Evolutionary conservation across 2,113 vertebrate species (phyloP).

Genomic region (Stigmatopora nigra): DNA sequence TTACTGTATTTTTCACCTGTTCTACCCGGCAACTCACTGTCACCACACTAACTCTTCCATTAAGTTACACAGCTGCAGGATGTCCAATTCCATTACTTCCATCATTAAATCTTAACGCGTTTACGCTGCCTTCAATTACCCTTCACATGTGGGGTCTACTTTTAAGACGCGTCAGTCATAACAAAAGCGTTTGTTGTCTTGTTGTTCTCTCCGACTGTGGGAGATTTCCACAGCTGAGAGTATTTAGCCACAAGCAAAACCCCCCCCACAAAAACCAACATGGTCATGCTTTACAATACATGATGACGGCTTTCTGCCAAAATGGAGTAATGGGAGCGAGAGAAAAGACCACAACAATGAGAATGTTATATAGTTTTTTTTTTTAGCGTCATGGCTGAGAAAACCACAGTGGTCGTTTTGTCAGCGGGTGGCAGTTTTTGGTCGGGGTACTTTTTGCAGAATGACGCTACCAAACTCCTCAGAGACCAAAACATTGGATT

Average conservation of each 20-base stretch:
- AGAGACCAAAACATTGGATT: conserved; percentile 14
- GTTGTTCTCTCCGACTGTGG: neutral
- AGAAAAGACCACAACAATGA: conserved; percentile 33
- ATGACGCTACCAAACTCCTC: conserved; percentile 28
- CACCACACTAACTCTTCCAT: neutral
- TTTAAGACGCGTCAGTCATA: neutral
- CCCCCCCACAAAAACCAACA: conserved; percentile 22
- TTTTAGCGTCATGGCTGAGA: conserved; percentile 25
- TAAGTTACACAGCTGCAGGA: neutral
- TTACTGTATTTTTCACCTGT: neutral
- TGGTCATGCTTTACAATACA: conserved; percentile 8
- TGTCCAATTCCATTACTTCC: neutral
- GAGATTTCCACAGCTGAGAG: conserved; percentile 39
- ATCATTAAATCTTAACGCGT: neutral
- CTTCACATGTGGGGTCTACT: neutral
- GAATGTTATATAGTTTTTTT: conserved; percentile 17
- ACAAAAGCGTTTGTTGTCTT: neutral
- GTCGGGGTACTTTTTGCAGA: conserved; percentile 16
- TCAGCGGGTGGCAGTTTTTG: conserved; percentile 17
- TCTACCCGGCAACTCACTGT: neutral
- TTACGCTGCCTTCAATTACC: neutral
- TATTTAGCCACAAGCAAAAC: conserved; percentile 23
- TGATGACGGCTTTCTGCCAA: conserved; percentile 23
- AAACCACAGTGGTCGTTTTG: conserved; percentile 35
- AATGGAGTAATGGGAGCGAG: conserved; percentile 14